These are phyloP conservation scores for Diploscapter pachys DNA, from an alignment of 1,140 invertebrate genomes.

Conservation along the genomic window DNA sequence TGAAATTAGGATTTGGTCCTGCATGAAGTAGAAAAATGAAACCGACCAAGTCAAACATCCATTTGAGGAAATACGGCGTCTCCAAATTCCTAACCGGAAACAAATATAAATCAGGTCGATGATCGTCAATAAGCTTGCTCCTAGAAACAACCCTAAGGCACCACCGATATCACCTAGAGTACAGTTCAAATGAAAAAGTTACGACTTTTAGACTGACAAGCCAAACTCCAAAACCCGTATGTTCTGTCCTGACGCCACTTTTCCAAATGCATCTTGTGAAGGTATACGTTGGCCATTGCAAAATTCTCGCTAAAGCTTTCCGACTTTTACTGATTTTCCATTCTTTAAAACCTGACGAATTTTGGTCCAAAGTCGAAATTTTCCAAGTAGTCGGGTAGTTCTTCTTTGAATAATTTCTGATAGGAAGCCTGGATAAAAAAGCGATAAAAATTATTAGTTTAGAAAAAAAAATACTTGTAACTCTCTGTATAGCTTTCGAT, in stretches of 20 bases:
- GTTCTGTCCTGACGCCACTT: constrained; percentile 53
- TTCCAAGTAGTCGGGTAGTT: constrained; percentile 52
- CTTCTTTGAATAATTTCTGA: constrained; percentile 51
- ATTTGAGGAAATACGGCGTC: not conserved
- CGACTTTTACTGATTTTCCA: not conserved
- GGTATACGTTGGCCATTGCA: constrained; percentile 56
- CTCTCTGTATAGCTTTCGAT: constrained; percentile 43
- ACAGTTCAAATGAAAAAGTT: constrained; percentile 27
- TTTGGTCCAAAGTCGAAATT: constrained; percentile 54
- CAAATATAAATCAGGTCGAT: constrained; percentile 54
- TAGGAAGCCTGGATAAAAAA: not conserved
- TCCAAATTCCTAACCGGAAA: constrained; percentile 27
- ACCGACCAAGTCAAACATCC: not conserved
- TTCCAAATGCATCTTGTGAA: constrained; percentile 59
- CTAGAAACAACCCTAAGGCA: constrained; percentile 54
- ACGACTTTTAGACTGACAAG: constrained; percentile 25
- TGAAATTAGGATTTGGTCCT: too few relatives aligned
- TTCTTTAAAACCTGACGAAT: constrained; percentile 46
- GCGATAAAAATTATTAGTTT: too few relatives aligned
- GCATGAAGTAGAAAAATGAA: not conserved
- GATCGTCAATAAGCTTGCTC: constrained; percentile 50
- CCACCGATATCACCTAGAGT: constrained; percentile 54
- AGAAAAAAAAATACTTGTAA: constrained; percentile 22
- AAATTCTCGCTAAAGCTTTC: constrained; percentile 51
- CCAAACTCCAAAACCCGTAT: constrained; percentile 56